Base-by-base conservation (phyloP, 2,888 invertebrate genomes). In the Esperia sulphurella region DNA sequence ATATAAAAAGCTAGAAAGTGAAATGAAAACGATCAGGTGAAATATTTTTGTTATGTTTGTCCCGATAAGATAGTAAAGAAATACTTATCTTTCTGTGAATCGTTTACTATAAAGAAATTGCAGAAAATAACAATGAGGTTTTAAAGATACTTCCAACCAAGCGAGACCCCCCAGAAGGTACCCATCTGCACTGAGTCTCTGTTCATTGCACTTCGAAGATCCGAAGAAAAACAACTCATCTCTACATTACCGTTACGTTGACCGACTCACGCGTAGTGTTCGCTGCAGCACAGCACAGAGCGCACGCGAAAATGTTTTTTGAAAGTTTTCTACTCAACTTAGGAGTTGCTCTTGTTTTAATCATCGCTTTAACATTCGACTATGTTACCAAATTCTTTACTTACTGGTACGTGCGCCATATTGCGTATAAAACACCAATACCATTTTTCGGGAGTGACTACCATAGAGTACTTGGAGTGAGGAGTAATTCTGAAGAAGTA, bases 331-430 rank as follows among this genome's bases (percentile, higher is more conserved):
- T 84, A 14, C 64, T 89, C 45, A 89, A 88, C 56, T 55, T 83
- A 39, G 53, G 65, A 33, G 66, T 88, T n/a, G 52, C 84, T 10
- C 35, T 64, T 14, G 63, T 76, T 13, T 59, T 89, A 1, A 73
- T 89, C 42, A 48, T 75, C 46, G 88, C 89, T 5, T 59, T 89
- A 10, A 74, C 72, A 39, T 77, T 83, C 50, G 89, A 89, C 58
- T 89, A 89, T 61, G 77, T 86, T 37, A 89, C 88, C 0, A 89
- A 89, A 51, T 89, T 75, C 65, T 89, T 89, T 64, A 89, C 84
- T 59, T 89, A 89, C 61, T 89, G 89, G 88, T 89, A 89, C 51
- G 73, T 89, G 14, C 65, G 89, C 13, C 85, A 87, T 52, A 71
- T 89, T 28, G 79, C 84, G 0, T 83, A 87, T 54, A 86, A 81